phyloP scores from a whole-genome alignment of 2,113 vertebrate genomes.

The Melierax canorus region DNA sequence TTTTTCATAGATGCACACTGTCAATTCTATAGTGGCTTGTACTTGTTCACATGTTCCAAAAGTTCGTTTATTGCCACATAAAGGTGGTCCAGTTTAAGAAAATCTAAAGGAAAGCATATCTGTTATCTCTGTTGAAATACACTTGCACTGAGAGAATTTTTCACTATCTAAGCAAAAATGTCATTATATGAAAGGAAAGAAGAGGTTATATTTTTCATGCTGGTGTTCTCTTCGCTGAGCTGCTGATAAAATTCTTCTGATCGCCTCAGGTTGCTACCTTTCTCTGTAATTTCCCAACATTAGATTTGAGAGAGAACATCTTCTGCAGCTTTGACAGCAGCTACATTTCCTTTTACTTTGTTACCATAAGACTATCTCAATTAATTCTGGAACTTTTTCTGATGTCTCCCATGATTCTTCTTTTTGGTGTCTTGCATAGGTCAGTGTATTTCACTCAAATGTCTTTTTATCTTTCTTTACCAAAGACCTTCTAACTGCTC shows the following conservation, averaged over 20 bases:
- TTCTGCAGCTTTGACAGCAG: neutral
- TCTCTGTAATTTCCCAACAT: slow-evolving; percentile 25
- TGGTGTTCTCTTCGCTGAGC: neutral
- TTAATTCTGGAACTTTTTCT: neutral
- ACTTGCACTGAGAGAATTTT: neutral
- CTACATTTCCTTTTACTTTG: neutral
- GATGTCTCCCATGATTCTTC: neutral
- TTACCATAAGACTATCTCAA: neutral
- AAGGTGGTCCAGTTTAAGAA: neutral
- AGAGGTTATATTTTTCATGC: slow-evolving; percentile 23
- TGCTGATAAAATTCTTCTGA: slow-evolving; percentile 17
- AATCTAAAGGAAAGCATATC: neutral
- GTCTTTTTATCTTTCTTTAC: neutral
- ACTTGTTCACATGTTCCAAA: neutral
- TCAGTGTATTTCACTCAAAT: neutral
- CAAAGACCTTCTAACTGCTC: neutral
- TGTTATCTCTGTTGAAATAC: neutral
- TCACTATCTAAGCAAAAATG: neutral
- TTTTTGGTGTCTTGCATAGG: neutral
- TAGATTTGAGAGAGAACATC: neutral
- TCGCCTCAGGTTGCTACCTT: neutral
- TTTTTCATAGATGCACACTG: neutral
- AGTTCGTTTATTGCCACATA: neutral
- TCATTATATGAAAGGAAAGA: slow-evolving; percentile 26
- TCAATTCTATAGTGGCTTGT: neutral